Conservation (phyloP, 2,797 vertebrate genomes). For the Enteromius unitaeniatus region DNA sequence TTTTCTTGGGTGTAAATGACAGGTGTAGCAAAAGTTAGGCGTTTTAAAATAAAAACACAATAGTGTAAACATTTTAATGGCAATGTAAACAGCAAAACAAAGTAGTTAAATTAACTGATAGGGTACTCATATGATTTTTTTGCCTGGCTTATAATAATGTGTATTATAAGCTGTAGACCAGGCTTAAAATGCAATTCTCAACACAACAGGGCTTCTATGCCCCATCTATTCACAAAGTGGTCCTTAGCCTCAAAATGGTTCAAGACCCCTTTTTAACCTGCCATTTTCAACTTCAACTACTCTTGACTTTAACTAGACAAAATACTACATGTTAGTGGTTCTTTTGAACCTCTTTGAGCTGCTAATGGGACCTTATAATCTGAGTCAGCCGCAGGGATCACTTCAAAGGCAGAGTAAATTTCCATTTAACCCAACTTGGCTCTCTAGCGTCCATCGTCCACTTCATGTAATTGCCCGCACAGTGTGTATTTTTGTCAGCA, state of each 20-base stretch:
- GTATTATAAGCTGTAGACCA: neutral
- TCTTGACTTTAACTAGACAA: constrained; percentile 6
- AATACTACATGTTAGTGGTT: constrained; percentile 22
- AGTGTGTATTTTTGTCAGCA: constrained; percentile 34
- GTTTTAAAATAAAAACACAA: no score
- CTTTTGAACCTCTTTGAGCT: constrained; percentile 28
- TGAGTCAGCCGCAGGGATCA: constrained; percentile 25
- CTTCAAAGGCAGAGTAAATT: constrained; percentile 35
- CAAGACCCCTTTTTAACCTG: neutral
- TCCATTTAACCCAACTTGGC: constrained; percentile 22
- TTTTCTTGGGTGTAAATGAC: no score
- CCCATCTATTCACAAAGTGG: neutral
- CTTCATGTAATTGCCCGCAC: constrained; percentile 23
- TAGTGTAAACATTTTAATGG: neutral
- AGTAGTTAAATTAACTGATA: neutral
- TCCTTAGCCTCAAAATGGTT: neutral
- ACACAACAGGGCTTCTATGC: neutral
- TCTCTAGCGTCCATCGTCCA: constrained; percentile 2
- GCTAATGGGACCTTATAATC: constrained; percentile 32
- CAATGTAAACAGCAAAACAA: neutral
- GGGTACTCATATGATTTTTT: neutral
- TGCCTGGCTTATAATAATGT: neutral
- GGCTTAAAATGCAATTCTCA: neutral
- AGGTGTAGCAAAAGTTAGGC: no score
- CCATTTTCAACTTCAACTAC: neutral